A percentile compares a stretch with the other conserved stretches of the same genome.
These are phyloP conservation scores for Hypothenemus hampei DNA, from an alignment of 1,140 invertebrate genomes.

Conservation along the genomic window DNA sequence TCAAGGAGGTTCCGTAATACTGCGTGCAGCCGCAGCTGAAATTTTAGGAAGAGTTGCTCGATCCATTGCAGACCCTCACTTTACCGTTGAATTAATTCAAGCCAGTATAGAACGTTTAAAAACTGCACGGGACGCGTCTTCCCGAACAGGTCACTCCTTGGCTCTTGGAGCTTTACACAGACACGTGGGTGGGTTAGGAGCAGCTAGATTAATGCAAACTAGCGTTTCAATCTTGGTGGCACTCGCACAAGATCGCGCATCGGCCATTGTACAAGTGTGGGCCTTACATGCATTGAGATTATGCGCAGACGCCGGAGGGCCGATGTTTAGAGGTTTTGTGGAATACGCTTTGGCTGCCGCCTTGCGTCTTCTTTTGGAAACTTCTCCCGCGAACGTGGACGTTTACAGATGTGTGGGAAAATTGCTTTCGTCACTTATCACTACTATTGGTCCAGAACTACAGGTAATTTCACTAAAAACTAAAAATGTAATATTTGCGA, in stretches of 20 bases:
- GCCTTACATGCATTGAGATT: conserved; percentile 90
- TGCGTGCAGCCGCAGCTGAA: conserved; percentile 65
- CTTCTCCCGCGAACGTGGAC: conserved; percentile 85
- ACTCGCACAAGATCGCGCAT: conserved; percentile 86
- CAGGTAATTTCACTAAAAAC: conserved; percentile 54
- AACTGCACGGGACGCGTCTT: conserved; percentile 81
- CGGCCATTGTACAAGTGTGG: conserved; percentile 93
- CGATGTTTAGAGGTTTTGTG: conserved; percentile 96
- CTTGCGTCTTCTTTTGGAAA: conserved; percentile 82
- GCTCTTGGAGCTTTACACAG: conserved; percentile 89
- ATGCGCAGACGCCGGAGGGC: conserved; percentile 95
- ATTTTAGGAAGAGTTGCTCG: conserved; percentile 85
- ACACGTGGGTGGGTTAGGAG: conserved; percentile 86
- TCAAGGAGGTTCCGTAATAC: conserved; percentile 10
- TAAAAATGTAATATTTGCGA: not conserved
- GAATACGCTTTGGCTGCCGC: conserved; percentile 88
- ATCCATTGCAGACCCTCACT: conserved; percentile 76
- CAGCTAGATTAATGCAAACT: conserved; percentile 86
- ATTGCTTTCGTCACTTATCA: conserved; percentile 88
- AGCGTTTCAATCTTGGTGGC: conserved; percentile 91
- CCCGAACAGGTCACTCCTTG: conserved; percentile 86
- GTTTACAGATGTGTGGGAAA: conserved; percentile 94
- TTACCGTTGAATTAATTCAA: conserved; percentile 87
- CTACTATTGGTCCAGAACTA: conserved; percentile 96
- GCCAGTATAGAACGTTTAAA: conserved; percentile 87